phyloP scores from a whole-genome alignment of 2,888 invertebrate species.

The Pardosa pseudoannulata region DNA sequence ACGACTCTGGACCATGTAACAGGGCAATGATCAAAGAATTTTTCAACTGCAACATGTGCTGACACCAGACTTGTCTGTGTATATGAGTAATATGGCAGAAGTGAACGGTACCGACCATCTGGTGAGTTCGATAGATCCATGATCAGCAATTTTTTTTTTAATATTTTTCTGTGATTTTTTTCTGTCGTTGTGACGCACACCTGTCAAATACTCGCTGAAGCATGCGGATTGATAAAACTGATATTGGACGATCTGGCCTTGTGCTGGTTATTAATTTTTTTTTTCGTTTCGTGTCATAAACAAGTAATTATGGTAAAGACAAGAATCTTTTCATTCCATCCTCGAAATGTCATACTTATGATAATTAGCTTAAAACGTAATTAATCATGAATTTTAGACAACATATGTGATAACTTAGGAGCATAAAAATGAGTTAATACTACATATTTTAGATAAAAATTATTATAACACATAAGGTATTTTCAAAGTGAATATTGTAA shows the following conservation, averaged over 20 bases:
- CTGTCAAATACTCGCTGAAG: not conserved
- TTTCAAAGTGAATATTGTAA: too few species aligned
- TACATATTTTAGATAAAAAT: too few species aligned
- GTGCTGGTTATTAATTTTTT: not conserved
- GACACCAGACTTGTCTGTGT: slow-evolving; percentile 30
- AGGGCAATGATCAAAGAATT: slow-evolving; percentile 12
- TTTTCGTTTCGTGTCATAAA: too few species aligned
- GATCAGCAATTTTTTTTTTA: not conserved
- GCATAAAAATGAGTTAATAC: too few species aligned
- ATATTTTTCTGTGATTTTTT: not conserved
- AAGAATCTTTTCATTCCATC: too few species aligned
- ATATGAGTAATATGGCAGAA: slow-evolving; percentile 52
- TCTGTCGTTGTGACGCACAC: not conserved
- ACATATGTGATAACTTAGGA: too few species aligned
- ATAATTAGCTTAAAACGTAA: too few species aligned
- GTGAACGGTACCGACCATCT: slow-evolving; percentile 57
- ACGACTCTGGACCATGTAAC: not conserved
- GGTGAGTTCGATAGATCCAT: slow-evolving; percentile 35
- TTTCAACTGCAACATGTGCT: slow-evolving; percentile 43
- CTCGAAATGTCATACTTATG: too few species aligned
- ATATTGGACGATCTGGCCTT: not conserved
- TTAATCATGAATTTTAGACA: too few species aligned
- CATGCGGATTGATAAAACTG: not conserved
- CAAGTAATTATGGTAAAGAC: too few species aligned
- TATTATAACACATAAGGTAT: too few species aligned